Evolutionary conservation across 2,888 invertebrate genomes (phyloP).

Genomic region (Machimus atricapillus): DNA sequence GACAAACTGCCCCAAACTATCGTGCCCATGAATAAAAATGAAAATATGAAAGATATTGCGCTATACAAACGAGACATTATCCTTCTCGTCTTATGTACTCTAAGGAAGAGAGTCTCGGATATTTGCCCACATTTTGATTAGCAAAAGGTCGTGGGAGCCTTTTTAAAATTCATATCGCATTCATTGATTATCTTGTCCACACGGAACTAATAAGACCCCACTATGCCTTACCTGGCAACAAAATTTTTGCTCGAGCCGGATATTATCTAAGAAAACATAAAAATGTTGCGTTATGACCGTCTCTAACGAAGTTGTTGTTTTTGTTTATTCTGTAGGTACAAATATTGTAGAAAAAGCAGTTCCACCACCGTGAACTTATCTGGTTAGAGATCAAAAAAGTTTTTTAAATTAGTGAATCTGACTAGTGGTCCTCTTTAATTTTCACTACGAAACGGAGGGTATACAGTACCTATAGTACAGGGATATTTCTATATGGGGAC

Average conservation of each 20-base stretch:
- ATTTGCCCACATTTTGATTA: constrained; percentile 22
- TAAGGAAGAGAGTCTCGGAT: background rate
- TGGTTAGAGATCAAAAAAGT: background rate
- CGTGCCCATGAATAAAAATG: background rate
- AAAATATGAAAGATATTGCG: background rate
- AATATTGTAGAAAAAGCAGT: background rate
- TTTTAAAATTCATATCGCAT: constrained; percentile 38
- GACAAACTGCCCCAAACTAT: background rate
- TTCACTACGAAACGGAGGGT: background rate
- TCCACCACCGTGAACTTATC: background rate
- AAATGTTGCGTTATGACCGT: background rate
- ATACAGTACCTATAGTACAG: background rate
- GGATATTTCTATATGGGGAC: background rate
- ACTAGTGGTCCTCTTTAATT: background rate
- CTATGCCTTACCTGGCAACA: constrained; percentile 3
- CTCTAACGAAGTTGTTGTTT: background rate
- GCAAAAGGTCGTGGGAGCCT: background rate
- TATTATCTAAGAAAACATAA: background rate
- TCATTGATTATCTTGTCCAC: constrained; percentile 38
- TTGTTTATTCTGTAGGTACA: background rate
- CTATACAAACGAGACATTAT: constrained; percentile 3
- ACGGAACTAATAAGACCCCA: constrained; percentile 28
- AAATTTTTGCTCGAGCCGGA: background rate
- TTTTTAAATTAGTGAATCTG: background rate
- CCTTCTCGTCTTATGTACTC: background rate